phyloP scores from a whole-genome alignment of 1,140 invertebrate genomes.

The Diachasmimorpha longicaudata region DNA sequence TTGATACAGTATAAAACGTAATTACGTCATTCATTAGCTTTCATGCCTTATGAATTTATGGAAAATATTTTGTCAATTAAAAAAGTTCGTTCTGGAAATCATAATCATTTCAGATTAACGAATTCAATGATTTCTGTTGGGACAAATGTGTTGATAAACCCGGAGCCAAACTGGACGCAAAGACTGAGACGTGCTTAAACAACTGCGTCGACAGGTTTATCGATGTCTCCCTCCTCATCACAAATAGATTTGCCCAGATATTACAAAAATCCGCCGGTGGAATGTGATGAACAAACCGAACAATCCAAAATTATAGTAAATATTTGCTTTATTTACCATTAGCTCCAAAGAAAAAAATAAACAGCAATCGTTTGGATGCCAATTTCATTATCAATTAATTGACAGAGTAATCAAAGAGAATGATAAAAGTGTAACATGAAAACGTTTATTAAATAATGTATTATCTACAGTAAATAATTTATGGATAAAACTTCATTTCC shows the following conservation, averaged over 20 bases:
- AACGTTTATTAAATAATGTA: constrained; percentile 24
- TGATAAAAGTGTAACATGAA: background rate
- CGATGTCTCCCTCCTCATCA: constrained; percentile 85
- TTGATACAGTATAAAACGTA: background rate
- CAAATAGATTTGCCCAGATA: constrained; percentile 84
- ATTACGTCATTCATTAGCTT: background rate
- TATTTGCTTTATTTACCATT: background rate
- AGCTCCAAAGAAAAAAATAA: background rate
- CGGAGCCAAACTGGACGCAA: constrained; percentile 81
- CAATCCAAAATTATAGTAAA: background rate
- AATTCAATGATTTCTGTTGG: constrained; percentile 94
- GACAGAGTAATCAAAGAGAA: background rate
- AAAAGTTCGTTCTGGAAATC: too few species aligned
- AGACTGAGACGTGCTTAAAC: constrained; percentile 86
- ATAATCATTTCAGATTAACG: constrained; percentile 75
- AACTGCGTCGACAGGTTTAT: constrained; percentile 97
- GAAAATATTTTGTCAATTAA: too few species aligned
- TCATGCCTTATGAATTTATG: too few species aligned
- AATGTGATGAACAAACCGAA: constrained; percentile 30
- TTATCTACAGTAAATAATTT: constrained; percentile 17
- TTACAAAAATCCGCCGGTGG: constrained; percentile 69
- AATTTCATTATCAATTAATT: too few species aligned
- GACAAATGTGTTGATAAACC: constrained; percentile 93
- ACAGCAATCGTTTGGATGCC: background rate
- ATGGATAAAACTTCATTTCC: background rate